Conservation (phyloP, 2,888 invertebrate species). For the Ichneumon xanthorius region DNA sequence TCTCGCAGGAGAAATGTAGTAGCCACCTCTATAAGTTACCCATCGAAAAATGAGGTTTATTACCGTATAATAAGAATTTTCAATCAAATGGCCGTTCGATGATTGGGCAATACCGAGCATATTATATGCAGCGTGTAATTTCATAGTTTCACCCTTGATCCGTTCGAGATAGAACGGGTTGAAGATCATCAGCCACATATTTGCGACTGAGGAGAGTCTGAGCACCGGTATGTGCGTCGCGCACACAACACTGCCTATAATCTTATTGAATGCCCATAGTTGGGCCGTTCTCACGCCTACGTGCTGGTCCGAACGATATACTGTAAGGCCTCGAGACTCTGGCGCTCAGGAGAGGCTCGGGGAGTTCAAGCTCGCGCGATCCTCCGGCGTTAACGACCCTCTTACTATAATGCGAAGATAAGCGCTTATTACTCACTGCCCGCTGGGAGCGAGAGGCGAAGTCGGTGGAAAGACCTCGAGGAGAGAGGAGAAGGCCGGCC, state of each 20-base stretch:
- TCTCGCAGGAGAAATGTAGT: neutral
- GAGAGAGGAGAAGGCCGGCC: constrained; percentile 40
- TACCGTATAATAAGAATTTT: constrained; percentile 46
- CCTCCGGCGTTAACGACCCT: constrained; percentile 77
- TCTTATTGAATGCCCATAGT: constrained; percentile 55
- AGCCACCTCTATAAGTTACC: neutral
- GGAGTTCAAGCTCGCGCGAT: constrained; percentile 70
- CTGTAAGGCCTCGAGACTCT: constrained; percentile 37
- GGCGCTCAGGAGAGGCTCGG: constrained; percentile 17
- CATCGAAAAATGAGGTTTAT: constrained; percentile 10
- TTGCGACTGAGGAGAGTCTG: constrained; percentile 30
- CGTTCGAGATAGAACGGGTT: constrained; percentile 55
- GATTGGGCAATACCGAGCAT: constrained; percentile 19
- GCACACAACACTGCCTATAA: constrained; percentile 35
- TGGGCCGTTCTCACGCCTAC: constrained; percentile 66
- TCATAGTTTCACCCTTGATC: constrained; percentile 52
- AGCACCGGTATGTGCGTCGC: constrained; percentile 33
- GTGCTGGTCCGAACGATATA: constrained; percentile 58
- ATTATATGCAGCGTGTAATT: constrained; percentile 52
- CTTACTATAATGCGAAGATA: constrained; percentile 79
- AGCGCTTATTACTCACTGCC: constrained; percentile 79
- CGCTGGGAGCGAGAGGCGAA: constrained; percentile 52
- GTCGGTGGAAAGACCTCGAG: constrained; percentile 48
- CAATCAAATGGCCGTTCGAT: constrained; percentile 48
- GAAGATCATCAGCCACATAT: constrained; percentile 32